Evolutionary conservation across 2,888 invertebrate species (phyloP).

Genomic region (Standfussiana lucernea): DNA sequence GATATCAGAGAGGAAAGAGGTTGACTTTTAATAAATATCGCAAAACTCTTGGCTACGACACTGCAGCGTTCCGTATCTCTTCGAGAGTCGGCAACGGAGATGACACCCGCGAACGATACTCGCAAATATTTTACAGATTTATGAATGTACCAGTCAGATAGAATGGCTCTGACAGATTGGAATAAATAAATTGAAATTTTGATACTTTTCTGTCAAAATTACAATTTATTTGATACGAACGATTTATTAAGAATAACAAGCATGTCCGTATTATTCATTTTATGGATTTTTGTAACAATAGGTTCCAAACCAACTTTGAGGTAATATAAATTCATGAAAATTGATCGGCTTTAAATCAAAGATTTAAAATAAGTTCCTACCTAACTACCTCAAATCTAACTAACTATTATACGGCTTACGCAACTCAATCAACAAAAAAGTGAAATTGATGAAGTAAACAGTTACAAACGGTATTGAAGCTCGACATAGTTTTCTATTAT

Average conservation of each 20-base stretch:
- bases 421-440: constrained; percentile 31
- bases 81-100: background rate
- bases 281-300: background rate
- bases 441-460: constrained; percentile 46
- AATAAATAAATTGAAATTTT: background rate
- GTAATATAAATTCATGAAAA: constrained; percentile 2
- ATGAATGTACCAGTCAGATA: constrained; percentile 5
- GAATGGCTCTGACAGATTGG: background rate
- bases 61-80: constrained; percentile 12
- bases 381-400: background rate
- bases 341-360: background rate
- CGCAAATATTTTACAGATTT: constrained; percentile 31
- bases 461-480: constrained; percentile 41
- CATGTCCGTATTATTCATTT: background rate
- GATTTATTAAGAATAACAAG: background rate
- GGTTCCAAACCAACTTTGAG: background rate
- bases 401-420: constrained; percentile 12
- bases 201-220: background rate
- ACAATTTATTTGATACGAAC: background rate
- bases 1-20: constrained; percentile 31
- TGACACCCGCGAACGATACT: constrained; percentile 10
- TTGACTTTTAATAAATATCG: constrained; percentile 50
- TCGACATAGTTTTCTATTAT: constrained; percentile 30
- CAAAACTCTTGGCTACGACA: constrained; percentile 14
- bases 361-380: constrained; percentile 2